Evolutionary conservation across 2,888 invertebrate genomes (phyloP).

Genomic region (Pyrrhia umbra): DNA sequence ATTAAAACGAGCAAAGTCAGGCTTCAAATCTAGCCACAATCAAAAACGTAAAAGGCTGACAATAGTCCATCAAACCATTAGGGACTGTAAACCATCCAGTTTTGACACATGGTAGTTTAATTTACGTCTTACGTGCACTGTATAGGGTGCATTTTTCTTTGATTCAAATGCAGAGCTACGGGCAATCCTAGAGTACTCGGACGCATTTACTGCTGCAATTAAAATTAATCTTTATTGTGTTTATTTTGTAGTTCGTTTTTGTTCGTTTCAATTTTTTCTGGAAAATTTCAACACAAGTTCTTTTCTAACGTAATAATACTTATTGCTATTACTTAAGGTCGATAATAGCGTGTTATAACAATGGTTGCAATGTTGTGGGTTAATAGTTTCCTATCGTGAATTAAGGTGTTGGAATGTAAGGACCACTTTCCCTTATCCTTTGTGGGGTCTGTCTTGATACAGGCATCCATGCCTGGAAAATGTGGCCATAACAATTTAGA

Average conservation of each 20-base stretch:
- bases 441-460: slow-evolving; percentile 30
- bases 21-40: background rate
- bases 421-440: slow-evolving; percentile 73
- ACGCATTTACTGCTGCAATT: slow-evolving; percentile 3
- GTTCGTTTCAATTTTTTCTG: background rate
- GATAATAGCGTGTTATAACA: background rate
- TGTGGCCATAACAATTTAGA: slow-evolving; percentile 3
- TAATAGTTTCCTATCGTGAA: slow-evolving; percentile 60
- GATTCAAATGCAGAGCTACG: background rate
- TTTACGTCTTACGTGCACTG: background rate
- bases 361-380: background rate
- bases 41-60: slow-evolving; percentile 38
- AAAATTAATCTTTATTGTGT: slow-evolving; percentile 4
- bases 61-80: slow-evolving; percentile 55
- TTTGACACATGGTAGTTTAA: background rate
- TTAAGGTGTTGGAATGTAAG: slow-evolving; percentile 67
- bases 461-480: slow-evolving; percentile 14
- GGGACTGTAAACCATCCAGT: slow-evolving; percentile 22
- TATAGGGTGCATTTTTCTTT: slow-evolving; percentile 3
- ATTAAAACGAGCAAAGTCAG: slow-evolving; percentile 7
- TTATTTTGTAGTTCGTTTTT: slow-evolving; percentile 9
- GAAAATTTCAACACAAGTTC: background rate
- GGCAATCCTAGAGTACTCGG: slow-evolving; percentile 1
- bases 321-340: background rate
- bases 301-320: background rate